Evolutionary conservation across 1,140 invertebrate genomes (phyloP), one percentile per base, ranked within the genome.

Genomic region (Ips typographus): DNA sequence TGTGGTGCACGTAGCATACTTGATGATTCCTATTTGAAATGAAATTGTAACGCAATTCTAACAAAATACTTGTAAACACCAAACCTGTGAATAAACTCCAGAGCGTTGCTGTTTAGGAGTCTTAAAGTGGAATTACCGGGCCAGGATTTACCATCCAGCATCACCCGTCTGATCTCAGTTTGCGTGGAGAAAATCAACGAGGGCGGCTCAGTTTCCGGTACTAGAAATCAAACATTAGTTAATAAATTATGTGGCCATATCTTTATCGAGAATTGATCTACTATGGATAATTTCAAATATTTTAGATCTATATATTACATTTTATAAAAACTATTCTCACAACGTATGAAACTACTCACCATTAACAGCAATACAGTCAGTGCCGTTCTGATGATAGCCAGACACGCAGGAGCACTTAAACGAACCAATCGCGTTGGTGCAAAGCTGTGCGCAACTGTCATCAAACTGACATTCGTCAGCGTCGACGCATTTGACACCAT

Each of bases 401-500:
- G 85, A 78, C 1, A 87, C 87, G 83, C 94, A 95, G 52, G 84
- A 83, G 82, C 94, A 96, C 37, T 82, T 79, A 81, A 85, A 94
- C 44, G 86, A 89, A 52, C 91, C 90, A 4, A 82, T 80, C 5
- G 85, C 86, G 80, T 94, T 94, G 65, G 79, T 83, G 80, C 94
- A 96, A 36, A 83, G 73, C 80, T 96, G 94, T 75, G 92, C 89
- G 80, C 94, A 96, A 8, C 87, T 83, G 39, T 87, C 88, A 69
- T 92, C 89, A 62, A 86, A 77, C 66, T 80, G 76, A 79, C 93
- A 94, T 80, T 93, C 91, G 80, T 93, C 85, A 42, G 87, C 84
- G 82, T 93, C 91, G 44, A 87, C 79, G 75, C 91, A 92, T 52
- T 80, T 81, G 43, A 82, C 85, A 40, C 84, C 87, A 66, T 86